Base-by-base conservation (phyloP, 2,888 invertebrate species). In the Drosophila maculinotata region DNA sequence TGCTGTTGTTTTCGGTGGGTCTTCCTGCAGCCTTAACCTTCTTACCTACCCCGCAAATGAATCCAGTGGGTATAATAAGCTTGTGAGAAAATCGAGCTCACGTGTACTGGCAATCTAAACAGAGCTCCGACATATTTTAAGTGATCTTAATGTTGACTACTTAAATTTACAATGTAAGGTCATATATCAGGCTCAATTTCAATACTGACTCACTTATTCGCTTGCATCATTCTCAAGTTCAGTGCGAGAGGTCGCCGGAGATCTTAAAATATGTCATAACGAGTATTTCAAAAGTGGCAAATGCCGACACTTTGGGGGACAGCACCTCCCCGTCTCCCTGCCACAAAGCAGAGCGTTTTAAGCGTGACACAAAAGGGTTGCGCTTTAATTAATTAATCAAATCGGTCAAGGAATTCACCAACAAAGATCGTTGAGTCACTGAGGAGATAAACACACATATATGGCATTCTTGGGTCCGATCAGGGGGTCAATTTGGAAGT, bases 371-470 rank as follows among this genome's bases (percentile, higher is more conserved):
- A 62, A 84, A 80, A 85, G 81, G 81, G 87, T 86, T 81, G 87
- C 58, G 79, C 69, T 66, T 86, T 87, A 83, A 83, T 83, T 88
- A 88, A 88, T 83, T 83, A 88, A 83, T 83, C 87, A 79, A 83
- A 88, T 79, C 88, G 87, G 60, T 63, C 58, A 86, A 83, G 77
- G 63, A 87, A 85, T 85, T 75, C 59, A 33, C 12, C 48, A 36
- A 15, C 44, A 42, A 38, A 28, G 44, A 38, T 33, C 45, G 33
- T 36, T 77, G 78, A 73, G 20, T 73, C 72, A 72, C 44, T n/a
- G 14, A 8, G 12, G 14, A 57, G 39, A 45, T 23, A 45, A 17
- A 10, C 7, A 10, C 17, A 39, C 10, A 17, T 17, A 15, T 20
- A 20, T 25, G 38, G 26, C 54, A 74, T 76, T 71, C 73, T 58